Evolutionary conservation across 2,797 vertebrate species (phyloP).

Genomic region (Oreochromis mossambicus): DNA sequence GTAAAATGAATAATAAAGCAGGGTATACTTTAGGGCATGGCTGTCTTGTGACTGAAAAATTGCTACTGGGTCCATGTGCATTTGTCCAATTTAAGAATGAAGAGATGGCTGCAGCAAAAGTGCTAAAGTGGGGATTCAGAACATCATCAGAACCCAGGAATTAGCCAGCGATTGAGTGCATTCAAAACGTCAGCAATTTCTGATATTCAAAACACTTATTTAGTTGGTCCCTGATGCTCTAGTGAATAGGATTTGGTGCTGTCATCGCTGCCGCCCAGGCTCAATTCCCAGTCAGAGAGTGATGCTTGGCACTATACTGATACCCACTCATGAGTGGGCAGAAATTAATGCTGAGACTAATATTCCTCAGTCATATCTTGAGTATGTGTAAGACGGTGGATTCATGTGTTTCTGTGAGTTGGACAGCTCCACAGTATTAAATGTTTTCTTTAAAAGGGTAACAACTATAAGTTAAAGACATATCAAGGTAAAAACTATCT

Average conservation of each 20-base stretch:
- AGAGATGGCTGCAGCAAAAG: not conserved
- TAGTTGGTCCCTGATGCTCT: not conserved
- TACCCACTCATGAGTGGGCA: not conserved
- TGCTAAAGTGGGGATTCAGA: not conserved
- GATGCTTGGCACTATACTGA: not conserved
- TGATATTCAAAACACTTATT: not conserved
- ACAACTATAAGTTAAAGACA: not conserved
- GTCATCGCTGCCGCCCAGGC: rapidly evolving
- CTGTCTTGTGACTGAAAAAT: not conserved
- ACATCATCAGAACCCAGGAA: not conserved
- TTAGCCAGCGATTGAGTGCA: not conserved
- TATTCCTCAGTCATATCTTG: not conserved
- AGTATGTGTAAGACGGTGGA: not conserved
- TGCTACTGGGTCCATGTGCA: not conserved
- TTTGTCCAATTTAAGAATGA: not conserved
- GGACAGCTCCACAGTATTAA: not conserved
- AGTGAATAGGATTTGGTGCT: not conserved
- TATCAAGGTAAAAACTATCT: not conserved
- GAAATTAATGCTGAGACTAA: not conserved
- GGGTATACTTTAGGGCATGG: not conserved
- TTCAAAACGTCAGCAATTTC: not conserved
- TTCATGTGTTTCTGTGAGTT: not conserved
- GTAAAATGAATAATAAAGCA: not conserved
- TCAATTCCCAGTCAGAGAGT: not conserved
- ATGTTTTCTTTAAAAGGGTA: not conserved